A percentile compares a stretch with the other conserved stretches of the same genome.
Conservation (phyloP, 2,113 vertebrate species). For the Suricata suricatta region DNA sequence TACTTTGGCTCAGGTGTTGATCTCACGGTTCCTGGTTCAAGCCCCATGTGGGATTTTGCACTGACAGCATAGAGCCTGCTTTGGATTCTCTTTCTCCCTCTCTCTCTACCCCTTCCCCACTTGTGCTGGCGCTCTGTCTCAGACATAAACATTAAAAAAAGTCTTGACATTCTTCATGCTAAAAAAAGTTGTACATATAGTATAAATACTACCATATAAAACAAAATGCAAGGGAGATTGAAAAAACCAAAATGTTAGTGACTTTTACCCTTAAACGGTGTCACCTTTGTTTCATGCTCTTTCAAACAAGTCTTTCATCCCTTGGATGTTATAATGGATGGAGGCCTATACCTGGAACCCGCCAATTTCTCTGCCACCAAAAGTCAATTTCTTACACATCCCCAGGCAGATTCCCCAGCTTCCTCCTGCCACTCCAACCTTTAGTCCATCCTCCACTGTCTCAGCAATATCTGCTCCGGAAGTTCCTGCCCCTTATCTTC, state of each 20-base stretch:
- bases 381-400: not conserved
- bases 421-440: not conserved
- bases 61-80: too few species aligned
- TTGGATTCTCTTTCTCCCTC: too few species aligned
- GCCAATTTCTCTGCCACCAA: not conserved
- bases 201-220: not conserved
- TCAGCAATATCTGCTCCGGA: not conserved
- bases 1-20: too few species aligned
- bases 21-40: too few species aligned
- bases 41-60: too few species aligned
- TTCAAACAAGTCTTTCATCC: not conserved
- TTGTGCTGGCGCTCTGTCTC: too few species aligned
- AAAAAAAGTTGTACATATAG: not conserved
- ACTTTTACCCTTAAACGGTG: not conserved
- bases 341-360: not conserved
- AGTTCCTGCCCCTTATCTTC: not conserved
- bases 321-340: not conserved
- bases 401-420: not conserved
- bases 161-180: not conserved
- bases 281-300: not conserved
- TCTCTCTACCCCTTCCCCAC: too few species aligned
- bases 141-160: not conserved
- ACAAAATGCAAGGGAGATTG: not conserved
- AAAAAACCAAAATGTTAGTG: not conserved
- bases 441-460: not conserved